Conservation (phyloP, 2,113 vertebrate species). For the Embiotoca jacksoni region DNA sequence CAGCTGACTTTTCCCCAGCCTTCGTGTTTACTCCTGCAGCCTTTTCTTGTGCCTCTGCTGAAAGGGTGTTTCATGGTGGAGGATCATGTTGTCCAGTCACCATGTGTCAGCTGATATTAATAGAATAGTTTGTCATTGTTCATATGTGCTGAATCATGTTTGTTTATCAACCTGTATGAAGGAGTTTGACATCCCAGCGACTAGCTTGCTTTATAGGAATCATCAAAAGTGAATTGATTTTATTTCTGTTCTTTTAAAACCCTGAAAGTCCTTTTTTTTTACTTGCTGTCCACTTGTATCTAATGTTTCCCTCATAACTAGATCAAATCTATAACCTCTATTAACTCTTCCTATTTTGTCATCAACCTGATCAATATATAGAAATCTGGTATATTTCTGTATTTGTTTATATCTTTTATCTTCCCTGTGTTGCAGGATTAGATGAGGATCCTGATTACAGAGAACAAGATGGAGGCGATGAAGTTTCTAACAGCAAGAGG, state of each 20-base stretch:
- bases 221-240: neutral
- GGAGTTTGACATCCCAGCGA: neutral
- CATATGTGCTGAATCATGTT: constrained; percentile 14
- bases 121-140: constrained; percentile 29
- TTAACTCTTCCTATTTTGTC: constrained; percentile 6
- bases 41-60: constrained; percentile 43
- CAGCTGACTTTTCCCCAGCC: constrained; percentile 55
- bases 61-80: constrained; percentile 48
- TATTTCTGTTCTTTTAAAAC: neutral
- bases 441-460: constrained; percentile 32
- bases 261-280: neutral
- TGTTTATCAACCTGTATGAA: constrained; percentile 7
- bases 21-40: constrained; percentile 27
- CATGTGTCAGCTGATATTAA: constrained; percentile 39
- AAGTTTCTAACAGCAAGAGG: constrained; percentile 35
- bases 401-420: constrained; percentile 2
- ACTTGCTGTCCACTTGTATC: neutral
- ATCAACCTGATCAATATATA: neutral
- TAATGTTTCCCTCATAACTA: constrained; percentile 26
- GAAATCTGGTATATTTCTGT: neutral
- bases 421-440: constrained; percentile 77
- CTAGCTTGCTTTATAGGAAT: constrained; percentile 13
- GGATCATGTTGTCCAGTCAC: constrained; percentile 41
- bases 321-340: neutral
- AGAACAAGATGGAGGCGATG: constrained; percentile 52